phyloP scores from a whole-genome alignment of 2,113 vertebrate species.

The Sceloporus undulatus region DNA sequence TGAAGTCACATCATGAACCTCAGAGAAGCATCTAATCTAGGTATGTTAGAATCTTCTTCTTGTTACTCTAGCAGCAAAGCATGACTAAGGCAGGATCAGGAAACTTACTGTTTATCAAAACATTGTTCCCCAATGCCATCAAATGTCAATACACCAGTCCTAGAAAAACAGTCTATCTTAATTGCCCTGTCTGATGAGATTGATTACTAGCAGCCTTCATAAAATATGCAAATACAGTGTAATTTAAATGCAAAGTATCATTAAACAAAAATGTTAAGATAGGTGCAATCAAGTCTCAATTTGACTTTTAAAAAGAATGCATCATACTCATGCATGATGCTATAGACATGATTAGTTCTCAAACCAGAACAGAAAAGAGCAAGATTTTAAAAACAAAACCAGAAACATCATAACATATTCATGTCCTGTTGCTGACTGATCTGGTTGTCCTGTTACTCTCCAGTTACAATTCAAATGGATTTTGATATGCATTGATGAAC shows the following conservation, averaged over 20 bases:
- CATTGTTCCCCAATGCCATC: constrained; percentile 60
- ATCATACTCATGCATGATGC: neutral
- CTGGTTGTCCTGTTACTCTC: constrained; percentile 21
- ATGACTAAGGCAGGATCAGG: neutral
- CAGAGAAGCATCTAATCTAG: neutral
- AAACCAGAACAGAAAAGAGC: neutral
- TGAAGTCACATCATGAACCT: neutral
- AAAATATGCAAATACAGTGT: constrained; percentile 69
- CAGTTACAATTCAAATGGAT: constrained; percentile 15
- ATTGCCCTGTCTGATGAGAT: constrained; percentile 67
- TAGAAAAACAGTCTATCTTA: constrained; percentile 69
- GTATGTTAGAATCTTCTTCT: neutral
- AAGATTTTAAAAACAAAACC: constrained; percentile 18
- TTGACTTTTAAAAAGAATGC: constrained; percentile 54
- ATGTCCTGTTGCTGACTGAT: constrained; percentile 20
- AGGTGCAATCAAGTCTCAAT: constrained; percentile 63
- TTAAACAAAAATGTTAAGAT: constrained; percentile 70
- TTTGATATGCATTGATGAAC: constrained; percentile 43
- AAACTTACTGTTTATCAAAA: constrained; percentile 50
- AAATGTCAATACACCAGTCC: constrained; percentile 67
- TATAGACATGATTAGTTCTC: constrained; percentile 48
- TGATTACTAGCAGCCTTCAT: constrained; percentile 69
- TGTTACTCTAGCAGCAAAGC: constrained; percentile 14
- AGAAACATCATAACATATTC: neutral
- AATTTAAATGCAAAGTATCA: constrained; percentile 67